Percentiles rank a stretch among this genome's conserved stretches.
Evolutionary conservation across 1,140 invertebrate genomes (phyloP).

Genomic region (Achatina immaculata): DNA sequence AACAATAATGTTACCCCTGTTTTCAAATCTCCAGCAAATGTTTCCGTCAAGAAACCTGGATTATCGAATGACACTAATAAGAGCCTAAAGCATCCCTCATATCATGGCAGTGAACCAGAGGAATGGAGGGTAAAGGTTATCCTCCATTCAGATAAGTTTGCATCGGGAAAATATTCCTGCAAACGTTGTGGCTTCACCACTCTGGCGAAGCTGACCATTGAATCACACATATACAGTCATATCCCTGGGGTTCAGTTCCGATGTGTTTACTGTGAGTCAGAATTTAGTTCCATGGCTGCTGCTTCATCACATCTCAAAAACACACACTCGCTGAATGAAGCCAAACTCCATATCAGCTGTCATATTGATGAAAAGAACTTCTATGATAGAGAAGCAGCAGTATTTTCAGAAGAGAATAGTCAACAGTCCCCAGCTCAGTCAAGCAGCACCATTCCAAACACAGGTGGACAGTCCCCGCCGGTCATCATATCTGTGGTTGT

Average conservation of each 20-base stretch:
- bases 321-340: slow-evolving; percentile 46
- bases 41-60: neutral
- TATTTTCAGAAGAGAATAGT: neutral
- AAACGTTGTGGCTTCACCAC: slow-evolving; percentile 50
- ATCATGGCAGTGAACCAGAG: slow-evolving; percentile 8
- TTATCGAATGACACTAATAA: neutral
- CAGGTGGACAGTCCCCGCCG: slow-evolving; percentile 39
- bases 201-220: slow-evolving; percentile 45
- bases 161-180: slow-evolving; percentile 40
- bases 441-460: neutral
- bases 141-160: neutral
- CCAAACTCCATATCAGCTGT: slow-evolving; percentile 46
- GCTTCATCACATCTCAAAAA: slow-evolving; percentile 50
- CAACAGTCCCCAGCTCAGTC: neutral
- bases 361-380: slow-evolving; percentile 47
- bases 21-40: neutral
- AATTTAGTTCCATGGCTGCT: slow-evolving; percentile 45
- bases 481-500: slow-evolving; percentile 53
- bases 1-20: neutral
- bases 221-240: slow-evolving; percentile 56
- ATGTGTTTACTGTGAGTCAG: slow-evolving; percentile 50
- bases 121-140: slow-evolving; percentile 30
- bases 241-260: slow-evolving; percentile 52
- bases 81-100: neutral
- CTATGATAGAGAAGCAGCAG: slow-evolving; percentile 41